These are phyloP conservation scores for Kryptolebias ocellatus DNA, from an alignment of 2,797 vertebrate species.

Conservation along the genomic window DNA sequence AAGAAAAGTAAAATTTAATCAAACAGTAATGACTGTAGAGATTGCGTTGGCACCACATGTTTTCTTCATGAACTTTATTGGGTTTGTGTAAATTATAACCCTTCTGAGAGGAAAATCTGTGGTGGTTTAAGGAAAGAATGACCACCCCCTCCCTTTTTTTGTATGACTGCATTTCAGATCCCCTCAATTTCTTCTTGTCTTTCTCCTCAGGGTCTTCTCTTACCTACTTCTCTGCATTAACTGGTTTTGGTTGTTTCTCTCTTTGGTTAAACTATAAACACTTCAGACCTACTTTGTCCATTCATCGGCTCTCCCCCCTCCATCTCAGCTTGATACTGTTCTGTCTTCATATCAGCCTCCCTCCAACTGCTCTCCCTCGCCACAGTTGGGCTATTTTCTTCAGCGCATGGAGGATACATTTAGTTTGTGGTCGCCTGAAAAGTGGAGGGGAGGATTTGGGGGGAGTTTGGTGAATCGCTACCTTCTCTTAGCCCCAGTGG, in stretches of 20 bases:
- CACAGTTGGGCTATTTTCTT: slow-evolving; percentile 73
- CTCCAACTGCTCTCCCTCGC: slow-evolving; percentile 16
- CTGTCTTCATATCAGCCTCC: slow-evolving; percentile 38
- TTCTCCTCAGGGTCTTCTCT: slow-evolving; percentile 10
- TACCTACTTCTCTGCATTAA: slow-evolving; percentile 17
- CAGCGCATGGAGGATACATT: slow-evolving; percentile 76
- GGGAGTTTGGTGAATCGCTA: slow-evolving; percentile 61
- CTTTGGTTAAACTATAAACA: slow-evolving; percentile 26
- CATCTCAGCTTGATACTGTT: slow-evolving; percentile 34
- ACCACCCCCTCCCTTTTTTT: slow-evolving; percentile 40
- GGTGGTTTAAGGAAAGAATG: slow-evolving; percentile 62
- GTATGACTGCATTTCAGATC: slow-evolving; percentile 34
- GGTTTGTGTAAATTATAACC: slow-evolving; percentile 82
- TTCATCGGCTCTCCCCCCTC: slow-evolving; percentile 31
- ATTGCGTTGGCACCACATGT: slow-evolving; percentile 66
- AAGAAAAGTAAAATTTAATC: slow-evolving; percentile 13
- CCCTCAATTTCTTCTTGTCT: slow-evolving; percentile 8
- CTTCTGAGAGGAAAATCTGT: slow-evolving; percentile 77
- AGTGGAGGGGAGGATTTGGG: slow-evolving; percentile 60
- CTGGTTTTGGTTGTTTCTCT: slow-evolving; percentile 31
- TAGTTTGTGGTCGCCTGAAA: slow-evolving; percentile 77
- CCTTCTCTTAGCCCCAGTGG: slow-evolving; percentile 54
- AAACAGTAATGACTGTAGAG: slow-evolving; percentile 45
- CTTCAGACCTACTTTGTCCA: slow-evolving; percentile 27
- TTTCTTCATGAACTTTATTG: slow-evolving; percentile 74